A percentile compares a stretch with the other conserved stretches of the same genome.
These are phyloP conservation scores for Allobates femoralis DNA, from an alignment of 2,797 vertebrate genomes.

Conservation along the genomic window DNA sequence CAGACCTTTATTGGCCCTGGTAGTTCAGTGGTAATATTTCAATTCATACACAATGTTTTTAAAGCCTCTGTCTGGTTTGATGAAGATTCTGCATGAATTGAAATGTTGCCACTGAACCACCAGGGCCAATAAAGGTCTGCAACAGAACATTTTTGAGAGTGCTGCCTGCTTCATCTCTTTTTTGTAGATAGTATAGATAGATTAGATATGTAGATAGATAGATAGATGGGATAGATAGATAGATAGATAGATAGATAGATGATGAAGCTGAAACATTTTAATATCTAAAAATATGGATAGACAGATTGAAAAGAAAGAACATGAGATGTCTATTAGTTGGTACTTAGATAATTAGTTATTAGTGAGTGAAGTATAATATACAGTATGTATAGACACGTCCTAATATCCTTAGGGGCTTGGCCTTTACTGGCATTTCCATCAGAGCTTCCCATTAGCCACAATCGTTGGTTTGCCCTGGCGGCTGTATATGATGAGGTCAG, in stretches of 20 bases:
- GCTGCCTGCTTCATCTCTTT: too few species aligned
- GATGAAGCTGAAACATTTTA: background rate
- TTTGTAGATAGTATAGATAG: too few species aligned
- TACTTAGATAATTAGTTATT: background rate
- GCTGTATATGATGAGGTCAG: too few species aligned
- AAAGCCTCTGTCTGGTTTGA: too few species aligned
- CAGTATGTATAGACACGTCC: background rate
- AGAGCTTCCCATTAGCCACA: background rate
- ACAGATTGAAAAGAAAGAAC: background rate
- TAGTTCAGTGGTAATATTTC: too few species aligned
- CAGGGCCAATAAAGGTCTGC: too few species aligned
- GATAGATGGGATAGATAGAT: background rate
- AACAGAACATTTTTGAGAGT: too few species aligned
- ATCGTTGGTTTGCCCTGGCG: background rate
- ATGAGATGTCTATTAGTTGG: background rate
- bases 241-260: background rate
- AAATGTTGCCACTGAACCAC: too few species aligned
- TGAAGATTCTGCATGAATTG: too few species aligned
- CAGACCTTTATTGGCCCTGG: too few species aligned
- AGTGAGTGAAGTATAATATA: background rate
- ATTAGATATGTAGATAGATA: background rate
- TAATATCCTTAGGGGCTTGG: too few species aligned
- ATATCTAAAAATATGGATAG: background rate
- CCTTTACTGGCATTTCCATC: background rate
- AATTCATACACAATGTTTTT: too few species aligned